These are phyloP conservation scores for Melanostigma gelatinosum DNA, from an alignment of 2,113 vertebrate species.

Conservation along the genomic window DNA sequence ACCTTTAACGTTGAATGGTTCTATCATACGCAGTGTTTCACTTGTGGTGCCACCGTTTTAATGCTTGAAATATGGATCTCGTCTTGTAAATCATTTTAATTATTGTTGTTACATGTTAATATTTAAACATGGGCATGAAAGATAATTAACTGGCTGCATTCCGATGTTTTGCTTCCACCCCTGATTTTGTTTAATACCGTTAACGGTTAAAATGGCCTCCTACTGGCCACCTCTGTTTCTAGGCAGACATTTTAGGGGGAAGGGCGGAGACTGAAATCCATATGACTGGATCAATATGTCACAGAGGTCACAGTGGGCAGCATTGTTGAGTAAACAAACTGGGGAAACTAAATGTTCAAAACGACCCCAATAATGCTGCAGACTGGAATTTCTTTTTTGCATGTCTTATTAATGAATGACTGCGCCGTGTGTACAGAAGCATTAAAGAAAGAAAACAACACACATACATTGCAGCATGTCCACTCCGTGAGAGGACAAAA, in stretches of 20 bases:
- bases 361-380: constrained; percentile 52
- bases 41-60: neutral
- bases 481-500: neutral
- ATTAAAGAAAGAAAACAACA: neutral
- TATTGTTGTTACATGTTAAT: neutral
- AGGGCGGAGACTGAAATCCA: constrained; percentile 59
- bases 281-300: constrained; percentile 70
- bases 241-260: constrained; percentile 70
- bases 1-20: neutral
- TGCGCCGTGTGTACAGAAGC: neutral
- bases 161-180: neutral
- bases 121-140: neutral
- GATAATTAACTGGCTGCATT: neutral
- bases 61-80: neutral
- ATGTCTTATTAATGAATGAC: constrained; percentile 30
- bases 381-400: constrained; percentile 52
- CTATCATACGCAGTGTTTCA: neutral
- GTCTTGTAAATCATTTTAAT: neutral
- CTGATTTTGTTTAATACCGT: constrained; percentile 10
- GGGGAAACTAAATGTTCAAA: constrained; percentile 45
- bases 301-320: constrained; percentile 55
- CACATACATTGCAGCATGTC: neutral
- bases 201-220: constrained; percentile 57
- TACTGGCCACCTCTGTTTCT: constrained; percentile 61
- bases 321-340: constrained; percentile 66